Percentiles rank a stretch among this genome's conserved stretches.
phyloP scores from a whole-genome alignment of 2,113 vertebrate genomes.

The Anhinga rufa region DNA sequence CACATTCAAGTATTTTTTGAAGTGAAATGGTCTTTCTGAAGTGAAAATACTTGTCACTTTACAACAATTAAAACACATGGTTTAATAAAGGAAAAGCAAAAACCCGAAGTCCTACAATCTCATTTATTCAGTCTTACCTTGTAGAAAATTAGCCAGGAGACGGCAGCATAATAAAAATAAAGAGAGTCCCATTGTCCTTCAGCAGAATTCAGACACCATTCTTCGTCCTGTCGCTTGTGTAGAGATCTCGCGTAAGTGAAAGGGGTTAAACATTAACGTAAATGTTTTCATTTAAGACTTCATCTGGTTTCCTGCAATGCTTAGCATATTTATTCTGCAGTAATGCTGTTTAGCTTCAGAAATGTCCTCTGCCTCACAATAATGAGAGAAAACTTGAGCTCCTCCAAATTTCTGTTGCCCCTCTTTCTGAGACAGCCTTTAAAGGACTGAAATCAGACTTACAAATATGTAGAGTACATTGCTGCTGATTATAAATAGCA shows the following conservation, averaged over 20 bases:
- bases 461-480: background rate
- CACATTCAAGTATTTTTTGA: background rate
- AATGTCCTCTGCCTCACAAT: background rate
- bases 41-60: background rate
- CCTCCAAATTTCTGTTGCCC: background rate
- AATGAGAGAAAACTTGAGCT: background rate
- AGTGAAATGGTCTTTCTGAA: background rate
- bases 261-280: background rate
- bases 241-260: background rate
- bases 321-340: background rate
- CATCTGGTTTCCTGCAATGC: background rate
- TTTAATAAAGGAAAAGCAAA: background rate
- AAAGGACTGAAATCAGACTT: background rate
- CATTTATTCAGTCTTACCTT: background rate
- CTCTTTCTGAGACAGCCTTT: background rate
- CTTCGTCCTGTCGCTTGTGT: background rate
- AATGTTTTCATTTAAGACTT: background rate
- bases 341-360: background rate
- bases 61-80: background rate
- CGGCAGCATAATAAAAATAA: slow-evolving; percentile 14
- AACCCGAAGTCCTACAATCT: background rate
- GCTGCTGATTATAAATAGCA: background rate
- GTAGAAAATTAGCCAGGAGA: background rate
- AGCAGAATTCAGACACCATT: background rate
- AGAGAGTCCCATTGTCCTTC: slow-evolving; percentile 20